Percentiles rank a stretch among this genome's conserved stretches.
Evolutionary conservation across 2,888 invertebrate genomes (phyloP).

Genomic region (Drosophila aldrichi): DNA sequence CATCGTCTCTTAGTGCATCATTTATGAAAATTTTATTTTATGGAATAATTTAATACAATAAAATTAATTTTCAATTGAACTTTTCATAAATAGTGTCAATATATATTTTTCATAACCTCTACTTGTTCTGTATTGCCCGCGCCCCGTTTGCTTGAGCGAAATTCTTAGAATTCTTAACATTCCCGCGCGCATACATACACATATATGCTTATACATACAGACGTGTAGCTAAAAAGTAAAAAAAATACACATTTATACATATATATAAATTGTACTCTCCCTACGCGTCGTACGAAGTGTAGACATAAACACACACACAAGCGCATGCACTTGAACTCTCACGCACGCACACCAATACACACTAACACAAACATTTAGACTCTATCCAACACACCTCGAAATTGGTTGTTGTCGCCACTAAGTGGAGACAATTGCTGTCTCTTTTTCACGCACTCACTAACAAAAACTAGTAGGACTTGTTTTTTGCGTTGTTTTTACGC

Average conservation of each 20-base stretch:
- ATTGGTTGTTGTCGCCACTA: conserved; percentile 67
- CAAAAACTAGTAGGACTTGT: conserved; percentile 75
- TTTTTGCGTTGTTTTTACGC: conserved; percentile 68
- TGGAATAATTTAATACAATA: conserved; percentile 8
- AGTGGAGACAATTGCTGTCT: conserved; percentile 54
- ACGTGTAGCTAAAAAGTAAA: conserved; percentile 31
- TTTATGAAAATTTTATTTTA: conserved; percentile 24
- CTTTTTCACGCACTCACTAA: conserved; percentile 39
- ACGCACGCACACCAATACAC: conserved; percentile 53
- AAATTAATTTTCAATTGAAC: conserved; percentile 5
- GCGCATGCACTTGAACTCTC: conserved; percentile 68
- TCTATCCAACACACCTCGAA: conserved; percentile 65
- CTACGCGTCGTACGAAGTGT: conserved; percentile 48
- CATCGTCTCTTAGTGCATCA: conserved; percentile 14
- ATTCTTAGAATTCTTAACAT: conserved; percentile 83
- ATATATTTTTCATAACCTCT: conserved; percentile 40
- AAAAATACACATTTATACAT: conserved; percentile 17
- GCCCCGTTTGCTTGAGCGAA: conserved; percentile 60
- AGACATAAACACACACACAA: conserved; percentile 58
- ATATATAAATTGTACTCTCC: conserved; percentile 37
- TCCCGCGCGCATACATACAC: conserved; percentile 70
- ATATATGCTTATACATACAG: conserved; percentile 13
- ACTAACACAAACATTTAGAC: conserved; percentile 30
- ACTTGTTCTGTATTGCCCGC: conserved; percentile 39
- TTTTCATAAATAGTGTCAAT: conserved; percentile 25